phyloP scores from a whole-genome alignment of 2,113 vertebrate genomes.

The Corythornis madagascariensis region DNA sequence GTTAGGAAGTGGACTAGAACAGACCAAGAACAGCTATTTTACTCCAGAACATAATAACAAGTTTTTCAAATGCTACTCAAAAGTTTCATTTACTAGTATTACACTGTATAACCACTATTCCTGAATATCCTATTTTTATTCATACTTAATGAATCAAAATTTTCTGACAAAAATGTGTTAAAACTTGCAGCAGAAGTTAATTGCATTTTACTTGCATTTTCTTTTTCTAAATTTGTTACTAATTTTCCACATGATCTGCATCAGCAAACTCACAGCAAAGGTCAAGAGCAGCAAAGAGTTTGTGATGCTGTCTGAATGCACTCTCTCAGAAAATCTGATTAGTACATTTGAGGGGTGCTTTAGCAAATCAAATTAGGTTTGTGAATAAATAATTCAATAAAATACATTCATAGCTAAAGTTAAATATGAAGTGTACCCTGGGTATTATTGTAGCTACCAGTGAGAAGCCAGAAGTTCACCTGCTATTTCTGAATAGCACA shows the following conservation, averaged over 20 bases:
- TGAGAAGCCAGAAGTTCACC: not conserved
- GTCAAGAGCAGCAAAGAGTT: not conserved
- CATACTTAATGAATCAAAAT: not conserved
- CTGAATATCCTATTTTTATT: not conserved
- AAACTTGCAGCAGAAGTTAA: not conserved
- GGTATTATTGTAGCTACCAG: not conserved
- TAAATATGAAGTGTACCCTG: not conserved
- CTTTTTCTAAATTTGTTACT: not conserved
- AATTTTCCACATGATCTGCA: not conserved
- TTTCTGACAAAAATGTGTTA: not conserved
- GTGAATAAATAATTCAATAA: not conserved
- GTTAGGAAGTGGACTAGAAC: not conserved
- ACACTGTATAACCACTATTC: not conserved
- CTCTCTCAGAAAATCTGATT: not conserved
- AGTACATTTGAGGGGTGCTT: not conserved
- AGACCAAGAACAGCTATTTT: not conserved
- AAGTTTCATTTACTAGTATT: not conserved
- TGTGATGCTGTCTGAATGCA: not conserved
- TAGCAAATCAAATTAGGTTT: not conserved
- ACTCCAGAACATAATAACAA: not conserved
- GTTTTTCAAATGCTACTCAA: not conserved
- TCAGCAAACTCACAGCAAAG: not conserved
- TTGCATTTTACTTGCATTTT: not conserved
- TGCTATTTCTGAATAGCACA: not conserved
- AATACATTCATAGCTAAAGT: not conserved